phyloP scores from a whole-genome alignment of 1,140 invertebrate species.

The Cotesia vestalis region DNA sequence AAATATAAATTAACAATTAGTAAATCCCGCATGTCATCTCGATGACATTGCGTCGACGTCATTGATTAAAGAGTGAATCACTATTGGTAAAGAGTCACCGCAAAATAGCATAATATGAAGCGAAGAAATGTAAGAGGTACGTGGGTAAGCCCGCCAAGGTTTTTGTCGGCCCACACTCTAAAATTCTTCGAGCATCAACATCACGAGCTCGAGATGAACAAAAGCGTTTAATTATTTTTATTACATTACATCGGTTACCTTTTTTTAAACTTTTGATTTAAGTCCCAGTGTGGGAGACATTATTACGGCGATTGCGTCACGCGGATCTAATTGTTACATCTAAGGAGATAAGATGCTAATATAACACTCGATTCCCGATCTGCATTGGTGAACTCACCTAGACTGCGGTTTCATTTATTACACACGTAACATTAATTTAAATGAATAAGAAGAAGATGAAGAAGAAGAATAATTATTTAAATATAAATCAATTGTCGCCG shows the following conservation, averaged over 20 bases:
- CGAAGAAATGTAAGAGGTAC: conserved; percentile 22
- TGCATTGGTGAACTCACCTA: conserved; percentile 6
- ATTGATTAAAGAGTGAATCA: conserved; percentile 41
- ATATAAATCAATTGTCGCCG: no score
- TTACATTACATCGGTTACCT: background rate
- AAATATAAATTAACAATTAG: background rate
- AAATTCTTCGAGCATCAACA: conserved; percentile 31
- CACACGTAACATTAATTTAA: conserved; percentile 17
- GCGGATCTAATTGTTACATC: conserved; percentile 20
- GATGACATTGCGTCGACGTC: conserved; percentile 44
- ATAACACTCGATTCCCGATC: background rate
- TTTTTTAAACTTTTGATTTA: conserved; percentile 1
- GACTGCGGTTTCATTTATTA: background rate
- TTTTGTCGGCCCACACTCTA: conserved; percentile 34
- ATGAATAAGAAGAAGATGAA: no score
- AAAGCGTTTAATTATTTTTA: background rate
- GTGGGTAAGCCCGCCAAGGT: conserved; percentile 38
- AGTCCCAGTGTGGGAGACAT: conserved; percentile 18
- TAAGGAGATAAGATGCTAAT: conserved; percentile 1
- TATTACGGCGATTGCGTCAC: conserved; percentile 9
- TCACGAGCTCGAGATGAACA: background rate
- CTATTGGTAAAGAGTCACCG: conserved; percentile 15
- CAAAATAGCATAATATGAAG: conserved; percentile 11
- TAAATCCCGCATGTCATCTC: conserved; percentile 26
- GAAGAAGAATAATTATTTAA: no score